These are phyloP conservation scores for Ostrea edulis DNA, from an alignment of 1,140 invertebrate genomes.

Conservation along the genomic window DNA sequence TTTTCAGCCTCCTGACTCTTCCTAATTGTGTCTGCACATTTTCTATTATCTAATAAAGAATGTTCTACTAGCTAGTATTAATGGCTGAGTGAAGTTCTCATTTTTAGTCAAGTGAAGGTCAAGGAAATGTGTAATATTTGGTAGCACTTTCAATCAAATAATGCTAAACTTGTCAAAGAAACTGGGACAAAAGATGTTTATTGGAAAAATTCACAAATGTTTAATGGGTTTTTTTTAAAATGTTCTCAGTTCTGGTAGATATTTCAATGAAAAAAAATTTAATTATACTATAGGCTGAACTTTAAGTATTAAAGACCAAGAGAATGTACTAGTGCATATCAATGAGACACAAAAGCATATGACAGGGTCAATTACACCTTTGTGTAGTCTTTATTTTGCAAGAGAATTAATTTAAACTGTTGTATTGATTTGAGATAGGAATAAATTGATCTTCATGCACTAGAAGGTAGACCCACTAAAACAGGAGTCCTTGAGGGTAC, in stretches of 20 bases:
- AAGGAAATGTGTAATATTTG: background rate
- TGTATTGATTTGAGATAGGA: conserved; percentile 8
- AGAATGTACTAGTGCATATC: background rate
- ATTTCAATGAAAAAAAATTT: background rate
- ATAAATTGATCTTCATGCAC: conserved; percentile 29
- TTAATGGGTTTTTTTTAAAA: too few species aligned
- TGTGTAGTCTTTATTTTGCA: background rate
- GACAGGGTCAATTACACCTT: conserved; percentile 15
- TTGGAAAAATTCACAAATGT: too few species aligned
- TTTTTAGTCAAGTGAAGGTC: background rate
- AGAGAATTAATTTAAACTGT: conserved; percentile 1
- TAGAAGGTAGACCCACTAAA: conserved; percentile 13
- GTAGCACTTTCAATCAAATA: too few species aligned
- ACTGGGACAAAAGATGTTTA: too few species aligned
- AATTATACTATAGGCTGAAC: background rate
- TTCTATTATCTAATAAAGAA: conserved; percentile 5
- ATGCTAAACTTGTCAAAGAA: too few species aligned
- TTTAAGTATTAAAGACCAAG: background rate
- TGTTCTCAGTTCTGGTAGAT: background rate
- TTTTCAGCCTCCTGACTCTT: background rate
- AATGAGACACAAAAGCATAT: background rate
- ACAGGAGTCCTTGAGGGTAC: conserved; percentile 11
- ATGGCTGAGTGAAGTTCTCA: background rate
- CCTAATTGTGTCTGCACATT: background rate
- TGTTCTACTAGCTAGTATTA: background rate